Evolutionary conservation across 2,888 invertebrate genomes (phyloP).

Genomic region (Desoria tigrina): DNA sequence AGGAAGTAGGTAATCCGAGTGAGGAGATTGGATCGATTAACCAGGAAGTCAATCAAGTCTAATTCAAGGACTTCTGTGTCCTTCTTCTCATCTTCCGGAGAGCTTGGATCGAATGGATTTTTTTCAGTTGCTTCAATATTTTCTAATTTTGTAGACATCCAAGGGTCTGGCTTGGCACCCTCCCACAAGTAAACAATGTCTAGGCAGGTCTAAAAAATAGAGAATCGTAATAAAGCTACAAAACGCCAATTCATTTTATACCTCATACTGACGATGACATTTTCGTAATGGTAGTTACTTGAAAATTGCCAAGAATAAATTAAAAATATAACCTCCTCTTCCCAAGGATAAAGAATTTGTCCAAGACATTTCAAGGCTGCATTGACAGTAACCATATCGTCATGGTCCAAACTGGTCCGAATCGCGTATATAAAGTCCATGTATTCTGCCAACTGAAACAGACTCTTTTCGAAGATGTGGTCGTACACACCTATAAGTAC

Average conservation of each 20-base stretch:
- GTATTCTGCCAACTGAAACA: slow-evolving; percentile 38
- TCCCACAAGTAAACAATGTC: slow-evolving; percentile 38
- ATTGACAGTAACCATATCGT: slow-evolving; percentile 39
- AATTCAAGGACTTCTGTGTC: slow-evolving; percentile 84
- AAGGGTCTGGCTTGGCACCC: slow-evolving; percentile 36
- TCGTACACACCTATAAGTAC: slow-evolving; percentile 43
- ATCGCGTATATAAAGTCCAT: slow-evolving; percentile 46
- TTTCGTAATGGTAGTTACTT: neutral
- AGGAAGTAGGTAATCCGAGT: slow-evolving; percentile 42
- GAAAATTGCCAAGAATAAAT: too few species aligned
- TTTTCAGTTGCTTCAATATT: slow-evolving; percentile 54
- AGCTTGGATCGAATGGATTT: slow-evolving; percentile 61
- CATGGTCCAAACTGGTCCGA: slow-evolving; percentile 42
- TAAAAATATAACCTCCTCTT: slow-evolving; percentile 40
- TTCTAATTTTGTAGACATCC: slow-evolving; percentile 58
- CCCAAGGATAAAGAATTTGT: slow-evolving; percentile 38
- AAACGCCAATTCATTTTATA: too few species aligned
- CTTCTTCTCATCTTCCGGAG: slow-evolving; percentile 69
- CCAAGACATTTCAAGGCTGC: slow-evolving; percentile 40
- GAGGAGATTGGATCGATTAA: slow-evolving; percentile 38
- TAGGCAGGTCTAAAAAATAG: slow-evolving; percentile 26
- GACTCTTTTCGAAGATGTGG: slow-evolving; percentile 33
- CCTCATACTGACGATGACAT: too few species aligned
- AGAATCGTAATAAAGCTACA: too few species aligned
- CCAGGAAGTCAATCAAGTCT: slow-evolving; percentile 67